phyloP scores from a whole-genome alignment of 2,113 vertebrate species.

The Gnathochromis pfefferi region DNA sequence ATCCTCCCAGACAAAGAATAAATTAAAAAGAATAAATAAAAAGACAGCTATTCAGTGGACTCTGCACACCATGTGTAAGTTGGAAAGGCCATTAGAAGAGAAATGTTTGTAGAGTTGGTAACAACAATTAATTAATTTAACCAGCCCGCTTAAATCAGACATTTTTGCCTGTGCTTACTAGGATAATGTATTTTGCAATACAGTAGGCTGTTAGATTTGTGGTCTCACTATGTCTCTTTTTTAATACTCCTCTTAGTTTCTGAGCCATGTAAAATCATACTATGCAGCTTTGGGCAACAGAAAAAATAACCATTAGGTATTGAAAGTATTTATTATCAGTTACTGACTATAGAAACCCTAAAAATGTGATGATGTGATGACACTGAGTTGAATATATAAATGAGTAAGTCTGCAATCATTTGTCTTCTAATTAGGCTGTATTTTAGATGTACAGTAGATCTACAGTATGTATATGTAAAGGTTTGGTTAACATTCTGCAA shows the following conservation, averaged over 20 bases:
- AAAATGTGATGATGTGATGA: background rate
- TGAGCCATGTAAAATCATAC: background rate
- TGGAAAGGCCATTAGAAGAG: background rate
- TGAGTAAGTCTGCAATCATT: background rate
- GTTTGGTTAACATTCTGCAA: background rate
- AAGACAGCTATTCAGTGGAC: background rate
- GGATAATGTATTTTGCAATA: background rate
- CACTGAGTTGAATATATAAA: background rate
- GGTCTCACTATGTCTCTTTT: background rate
- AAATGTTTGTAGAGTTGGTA: background rate
- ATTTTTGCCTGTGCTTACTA: background rate
- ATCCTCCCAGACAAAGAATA: background rate
- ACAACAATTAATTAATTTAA: background rate
- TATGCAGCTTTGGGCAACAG: background rate
- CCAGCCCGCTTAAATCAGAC: background rate
- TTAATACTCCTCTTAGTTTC: background rate
- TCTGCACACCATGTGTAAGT: background rate
- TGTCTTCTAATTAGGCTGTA: background rate
- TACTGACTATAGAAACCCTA: background rate
- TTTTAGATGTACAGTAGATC: background rate
- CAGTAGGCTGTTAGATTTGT: background rate
- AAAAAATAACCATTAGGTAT: background rate
- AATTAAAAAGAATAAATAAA: background rate
- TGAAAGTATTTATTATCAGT: background rate
- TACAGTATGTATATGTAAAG: background rate